A percentile compares a stretch with the other conserved stretches of the same genome.
These are phyloP conservation scores for Mastomys coucha DNA, from an alignment of 2,113 vertebrate species.

Conservation along the genomic window DNA sequence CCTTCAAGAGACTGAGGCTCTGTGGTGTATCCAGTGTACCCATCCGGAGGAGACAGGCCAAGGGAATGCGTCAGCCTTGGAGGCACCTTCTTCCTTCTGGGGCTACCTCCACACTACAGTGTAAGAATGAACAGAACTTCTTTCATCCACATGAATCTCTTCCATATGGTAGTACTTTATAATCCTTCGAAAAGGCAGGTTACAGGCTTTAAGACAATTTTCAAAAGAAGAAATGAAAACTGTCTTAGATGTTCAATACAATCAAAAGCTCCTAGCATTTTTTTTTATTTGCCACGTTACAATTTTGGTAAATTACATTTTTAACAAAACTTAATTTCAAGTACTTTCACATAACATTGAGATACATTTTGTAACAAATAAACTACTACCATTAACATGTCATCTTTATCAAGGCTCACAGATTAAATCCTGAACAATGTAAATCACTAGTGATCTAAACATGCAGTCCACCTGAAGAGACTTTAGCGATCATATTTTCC, in stretches of 20 bases:
- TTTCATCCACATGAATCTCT: slow-evolving; percentile 2
- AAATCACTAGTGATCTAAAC: slow-evolving; percentile 43
- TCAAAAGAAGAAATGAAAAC: not conserved
- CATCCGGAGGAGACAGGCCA: not conserved
- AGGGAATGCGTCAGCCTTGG: not conserved
- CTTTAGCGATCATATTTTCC: not conserved
- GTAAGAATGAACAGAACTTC: not conserved
- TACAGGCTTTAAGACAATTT: not conserved
- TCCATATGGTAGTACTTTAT: not conserved
- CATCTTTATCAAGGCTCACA: not conserved
- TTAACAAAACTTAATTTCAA: slow-evolving; percentile 43
- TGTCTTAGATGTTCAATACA: slow-evolving; percentile 18
- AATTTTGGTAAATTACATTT: not conserved
- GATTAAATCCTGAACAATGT: not conserved
- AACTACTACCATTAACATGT: not conserved
- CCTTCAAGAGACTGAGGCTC: not conserved
- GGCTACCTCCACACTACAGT: not conserved
- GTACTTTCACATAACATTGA: not conserved
- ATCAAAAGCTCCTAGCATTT: not conserved
- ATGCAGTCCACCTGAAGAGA: not conserved
- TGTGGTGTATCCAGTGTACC: not conserved
- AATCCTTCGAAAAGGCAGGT: not conserved
- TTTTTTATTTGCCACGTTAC: not conserved
- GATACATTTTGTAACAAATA: not conserved
- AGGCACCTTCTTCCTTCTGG: not conserved